Percentiles rank a stretch among this genome's conserved stretches.
These are phyloP conservation scores for Eulemur macaco DNA, from an alignment of 2,113 vertebrate species.

Conservation along the genomic window DNA sequence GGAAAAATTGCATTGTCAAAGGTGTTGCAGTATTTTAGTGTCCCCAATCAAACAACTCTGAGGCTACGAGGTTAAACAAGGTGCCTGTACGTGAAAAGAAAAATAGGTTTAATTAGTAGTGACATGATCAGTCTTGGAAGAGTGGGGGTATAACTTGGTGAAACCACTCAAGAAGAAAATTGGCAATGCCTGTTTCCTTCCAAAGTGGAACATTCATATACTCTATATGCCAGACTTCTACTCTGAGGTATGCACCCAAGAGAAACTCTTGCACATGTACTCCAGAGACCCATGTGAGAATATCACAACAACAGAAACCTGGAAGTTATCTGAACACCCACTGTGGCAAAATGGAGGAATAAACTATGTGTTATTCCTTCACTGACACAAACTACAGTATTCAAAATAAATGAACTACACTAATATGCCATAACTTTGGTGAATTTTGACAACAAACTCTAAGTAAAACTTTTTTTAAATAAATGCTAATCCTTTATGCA, in stretches of 20 bases:
- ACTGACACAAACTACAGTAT: background rate
- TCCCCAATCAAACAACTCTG: background rate
- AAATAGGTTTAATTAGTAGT: background rate
- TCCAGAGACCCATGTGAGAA: background rate
- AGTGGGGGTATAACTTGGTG: background rate
- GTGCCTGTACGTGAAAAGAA: background rate
- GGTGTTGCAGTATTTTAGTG: background rate
- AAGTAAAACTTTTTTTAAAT: background rate
- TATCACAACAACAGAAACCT: background rate
- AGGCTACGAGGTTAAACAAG: background rate
- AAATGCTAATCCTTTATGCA: too few relatives aligned
- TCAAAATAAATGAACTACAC: constrained; percentile 49
- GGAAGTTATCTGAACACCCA: background rate
- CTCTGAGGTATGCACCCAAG: background rate
- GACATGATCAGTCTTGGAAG: background rate
- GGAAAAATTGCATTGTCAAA: background rate
- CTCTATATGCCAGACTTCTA: background rate
- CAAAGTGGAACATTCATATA: background rate
- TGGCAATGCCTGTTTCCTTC: background rate
- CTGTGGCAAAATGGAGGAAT: background rate
- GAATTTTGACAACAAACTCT: background rate
- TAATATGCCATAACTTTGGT: background rate
- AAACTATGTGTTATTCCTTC: background rate
- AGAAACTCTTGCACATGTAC: background rate
- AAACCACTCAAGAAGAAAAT: background rate